Evolutionary conservation across 2,113 vertebrate genomes (phyloP).

Genomic region (Corythornis cristatus): DNA sequence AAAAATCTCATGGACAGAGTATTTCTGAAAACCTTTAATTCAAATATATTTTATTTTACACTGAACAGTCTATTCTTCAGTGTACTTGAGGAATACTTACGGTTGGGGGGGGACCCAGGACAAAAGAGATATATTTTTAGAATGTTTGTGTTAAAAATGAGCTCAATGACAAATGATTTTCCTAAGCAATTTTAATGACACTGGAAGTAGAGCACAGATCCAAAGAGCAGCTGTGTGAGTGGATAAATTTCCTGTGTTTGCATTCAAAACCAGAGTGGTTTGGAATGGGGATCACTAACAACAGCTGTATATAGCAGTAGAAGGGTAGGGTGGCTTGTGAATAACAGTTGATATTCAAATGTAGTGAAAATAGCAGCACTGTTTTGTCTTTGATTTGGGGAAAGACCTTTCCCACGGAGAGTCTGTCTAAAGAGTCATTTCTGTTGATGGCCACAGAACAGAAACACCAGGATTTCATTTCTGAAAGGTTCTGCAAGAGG

Average conservation of each 20-base stretch:
- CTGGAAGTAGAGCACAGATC: not conserved
- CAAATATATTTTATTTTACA: not conserved
- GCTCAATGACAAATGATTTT: not conserved
- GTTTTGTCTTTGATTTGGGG: not conserved
- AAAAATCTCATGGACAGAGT: not conserved
- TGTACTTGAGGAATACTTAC: not conserved
- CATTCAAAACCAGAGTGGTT: not conserved
- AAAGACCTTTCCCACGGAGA: not conserved
- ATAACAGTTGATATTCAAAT: not conserved
- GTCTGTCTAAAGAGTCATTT: not conserved
- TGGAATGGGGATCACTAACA: not conserved
- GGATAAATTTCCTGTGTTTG: not conserved
- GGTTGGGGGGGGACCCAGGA: not conserved
- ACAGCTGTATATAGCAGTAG: rapidly evolving
- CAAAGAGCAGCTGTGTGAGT: not conserved
- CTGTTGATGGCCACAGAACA: rapidly evolving
- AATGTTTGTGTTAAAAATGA: not conserved
- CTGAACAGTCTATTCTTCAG: not conserved
- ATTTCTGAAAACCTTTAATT: not conserved
- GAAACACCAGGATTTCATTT: not conserved
- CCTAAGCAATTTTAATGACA: not conserved
- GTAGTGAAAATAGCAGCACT: not conserved
- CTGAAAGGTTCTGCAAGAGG: not conserved
- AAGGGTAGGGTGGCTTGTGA: not conserved
- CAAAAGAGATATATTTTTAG: not conserved